Base-by-base conservation (phyloP, 1,140 invertebrate species). In the Drosophila triauraria region DNA sequence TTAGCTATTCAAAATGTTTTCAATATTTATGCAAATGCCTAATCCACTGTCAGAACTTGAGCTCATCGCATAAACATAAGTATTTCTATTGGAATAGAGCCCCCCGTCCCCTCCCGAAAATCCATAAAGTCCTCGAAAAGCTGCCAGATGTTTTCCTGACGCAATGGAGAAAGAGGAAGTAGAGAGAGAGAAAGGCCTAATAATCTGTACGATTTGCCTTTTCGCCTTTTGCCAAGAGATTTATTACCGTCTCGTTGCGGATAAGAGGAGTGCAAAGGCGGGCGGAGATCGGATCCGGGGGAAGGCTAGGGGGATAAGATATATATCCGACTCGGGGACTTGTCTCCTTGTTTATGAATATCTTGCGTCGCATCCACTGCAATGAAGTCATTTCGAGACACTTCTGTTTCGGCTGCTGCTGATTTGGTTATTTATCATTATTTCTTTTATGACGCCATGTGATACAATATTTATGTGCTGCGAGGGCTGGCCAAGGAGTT, bases 351-450 rank as follows among this genome's bases (percentile, higher is more conserved):
- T 79, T 76, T 79, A 78, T 78, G 72, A 61, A 61, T 82, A 62
- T 74, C 70, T 70, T 76, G 53, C 81, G 82, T 53, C 75, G 79
- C 82, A 86, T 67, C 20, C 64, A 78, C 62, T 63, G 72, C 47
- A 64, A 56, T 87, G 86, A 90, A 90, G 85, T 90, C 86, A 90
- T 90, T 90, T 77, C 56, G 63, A 32, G 71, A 61, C 70, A 74
- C 70, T 74, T 72, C 53, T 72, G 69, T 50, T 71, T 58, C 40
- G 38, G 62, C 67, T 69, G 38, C 47, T 46, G 78, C 81, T 90
- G 85, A 90, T 90, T 90, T 90, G 85, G 85, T 90, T 90, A 90
- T 90, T 90, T 90, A 90, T 90, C 85, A 91, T 90, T 90, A 90
- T 91, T 90, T 79, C 78, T 75, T 70, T 82, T 90, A 90, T 91